Conservation (phyloP, 2,888 invertebrate genomes). For the Acanthosoma haemorrhoidale region DNA sequence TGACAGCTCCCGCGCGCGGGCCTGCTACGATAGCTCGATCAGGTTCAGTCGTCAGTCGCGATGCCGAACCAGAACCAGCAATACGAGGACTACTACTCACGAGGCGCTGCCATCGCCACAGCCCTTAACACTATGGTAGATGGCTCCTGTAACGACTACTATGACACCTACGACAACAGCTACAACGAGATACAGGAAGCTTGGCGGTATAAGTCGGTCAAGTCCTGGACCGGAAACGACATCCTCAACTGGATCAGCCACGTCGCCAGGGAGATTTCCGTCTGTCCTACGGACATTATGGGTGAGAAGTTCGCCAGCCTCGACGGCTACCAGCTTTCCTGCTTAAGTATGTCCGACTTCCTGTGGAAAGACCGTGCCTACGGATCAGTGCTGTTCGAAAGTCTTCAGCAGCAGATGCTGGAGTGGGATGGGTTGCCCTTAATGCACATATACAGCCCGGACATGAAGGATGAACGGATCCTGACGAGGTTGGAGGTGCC, state of each 20-base stretch:
- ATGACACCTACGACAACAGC: neutral
- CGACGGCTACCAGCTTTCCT: constrained; percentile 47
- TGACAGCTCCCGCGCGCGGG: neutral
- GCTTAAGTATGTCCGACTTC: constrained; percentile 48
- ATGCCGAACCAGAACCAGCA: neutral
- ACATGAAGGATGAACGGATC: neutral
- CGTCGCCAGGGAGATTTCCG: constrained; percentile 42
- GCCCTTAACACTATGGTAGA: neutral
- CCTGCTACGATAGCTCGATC: neutral
- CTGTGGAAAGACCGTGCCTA: constrained; percentile 41
- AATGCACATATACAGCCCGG: neutral
- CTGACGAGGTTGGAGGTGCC: neutral
- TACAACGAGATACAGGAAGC: neutral
- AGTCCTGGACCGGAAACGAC: constrained; percentile 55
- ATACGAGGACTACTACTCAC: neutral
- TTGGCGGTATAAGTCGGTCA: constrained; percentile 54
- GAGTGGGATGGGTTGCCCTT: neutral
- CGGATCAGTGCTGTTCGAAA: constrained; percentile 36
- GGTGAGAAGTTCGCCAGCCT: constrained; percentile 49
- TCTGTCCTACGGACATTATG: constrained; percentile 48
- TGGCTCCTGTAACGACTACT: neutral
- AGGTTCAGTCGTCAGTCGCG: constrained; percentile 1
- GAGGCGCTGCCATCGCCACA: neutral
- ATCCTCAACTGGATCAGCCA: constrained; percentile 54
- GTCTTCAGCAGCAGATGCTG: constrained; percentile 28